A percentile compares a stretch with the other conserved stretches of the same genome.
Conservation (phyloP, 1,140 invertebrate species). For the Fopius arisanus region DNA sequence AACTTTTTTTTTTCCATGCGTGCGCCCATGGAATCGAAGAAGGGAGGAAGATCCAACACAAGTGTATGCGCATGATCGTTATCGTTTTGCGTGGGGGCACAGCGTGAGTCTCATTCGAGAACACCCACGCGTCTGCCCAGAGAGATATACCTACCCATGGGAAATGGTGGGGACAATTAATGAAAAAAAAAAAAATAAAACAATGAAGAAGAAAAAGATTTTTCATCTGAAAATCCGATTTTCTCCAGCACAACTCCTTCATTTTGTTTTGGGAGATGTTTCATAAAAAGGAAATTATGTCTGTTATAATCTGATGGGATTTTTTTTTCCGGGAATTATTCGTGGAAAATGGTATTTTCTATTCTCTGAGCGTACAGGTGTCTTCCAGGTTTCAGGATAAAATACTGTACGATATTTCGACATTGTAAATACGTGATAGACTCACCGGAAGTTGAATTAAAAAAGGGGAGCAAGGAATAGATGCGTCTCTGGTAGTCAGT, state of each 20-base stretch:
- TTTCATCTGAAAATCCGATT: background rate
- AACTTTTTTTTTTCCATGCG: background rate
- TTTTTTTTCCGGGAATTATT: background rate
- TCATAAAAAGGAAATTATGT: too few species aligned
- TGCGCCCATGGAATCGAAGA: conserved; percentile 13
- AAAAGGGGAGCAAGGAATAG: conserved; percentile 1
- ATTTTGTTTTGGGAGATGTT: too few species aligned
- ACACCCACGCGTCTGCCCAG: conserved; percentile 35
- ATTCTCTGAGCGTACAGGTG: background rate
- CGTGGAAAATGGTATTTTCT: background rate
- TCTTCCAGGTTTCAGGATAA: background rate
- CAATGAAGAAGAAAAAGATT: background rate
- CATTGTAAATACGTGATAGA: conserved; percentile 14
- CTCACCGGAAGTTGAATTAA: background rate
- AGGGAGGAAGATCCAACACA: conserved; percentile 17
- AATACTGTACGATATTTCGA: background rate
- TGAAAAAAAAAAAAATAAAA: background rate
- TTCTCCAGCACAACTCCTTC: too few species aligned
- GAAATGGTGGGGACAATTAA: conserved; percentile 15
- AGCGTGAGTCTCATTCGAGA: conserved; percentile 43
- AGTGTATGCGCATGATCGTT: conserved; percentile 25
- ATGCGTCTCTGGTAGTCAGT: conserved; percentile 15
- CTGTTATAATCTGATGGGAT: background rate
- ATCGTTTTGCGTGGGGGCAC: conserved; percentile 28
- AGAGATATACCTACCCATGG: conserved; percentile 13